Percentiles rank a stretch among this genome's conserved stretches.
Conservation (phyloP, 2,797 vertebrate species). For the Karalla daura region DNA sequence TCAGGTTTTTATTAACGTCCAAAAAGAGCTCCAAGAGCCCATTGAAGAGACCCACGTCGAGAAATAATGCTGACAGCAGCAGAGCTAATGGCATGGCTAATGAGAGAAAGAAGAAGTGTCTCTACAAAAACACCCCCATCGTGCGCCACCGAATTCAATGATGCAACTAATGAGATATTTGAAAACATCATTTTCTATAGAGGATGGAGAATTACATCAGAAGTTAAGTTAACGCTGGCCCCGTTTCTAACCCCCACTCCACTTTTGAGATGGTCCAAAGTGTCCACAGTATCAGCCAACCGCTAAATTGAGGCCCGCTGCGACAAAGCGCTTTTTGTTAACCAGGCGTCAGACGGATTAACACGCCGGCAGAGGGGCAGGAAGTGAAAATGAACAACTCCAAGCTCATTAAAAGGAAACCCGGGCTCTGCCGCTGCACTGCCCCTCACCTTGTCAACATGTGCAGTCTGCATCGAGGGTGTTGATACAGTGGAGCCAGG, state of each 20-base stretch:
- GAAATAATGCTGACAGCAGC: background rate
- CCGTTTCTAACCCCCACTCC: constrained; percentile 21
- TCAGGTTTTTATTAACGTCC: constrained; percentile 9
- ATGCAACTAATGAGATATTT: constrained; percentile 4
- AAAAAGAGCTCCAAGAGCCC: background rate
- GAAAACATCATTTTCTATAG: background rate
- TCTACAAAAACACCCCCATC: background rate
- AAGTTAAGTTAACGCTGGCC: constrained; percentile 11
- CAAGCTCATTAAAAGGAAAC: constrained; percentile 31
- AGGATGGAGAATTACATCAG: background rate
- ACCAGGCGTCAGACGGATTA: constrained; percentile 24
- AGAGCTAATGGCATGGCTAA: background rate
- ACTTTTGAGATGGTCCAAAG: constrained; percentile 28
- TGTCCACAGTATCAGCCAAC: constrained; percentile 16
- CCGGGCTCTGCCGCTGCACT: background rate
- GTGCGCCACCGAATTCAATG: background rate
- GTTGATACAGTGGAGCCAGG: constrained; percentile 4
- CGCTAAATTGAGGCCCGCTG: constrained; percentile 20
- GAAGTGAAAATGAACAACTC: constrained; percentile 39
- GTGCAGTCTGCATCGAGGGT: background rate
- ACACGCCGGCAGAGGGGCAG: constrained; percentile 31
- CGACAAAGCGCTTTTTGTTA: constrained; percentile 43
- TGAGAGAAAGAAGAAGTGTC: background rate
- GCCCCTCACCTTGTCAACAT: constrained; percentile 18
- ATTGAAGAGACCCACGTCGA: background rate